Evolutionary conservation across 2,797 vertebrate genomes (phyloP).

Genomic region (Sebastes diploproa): DNA sequence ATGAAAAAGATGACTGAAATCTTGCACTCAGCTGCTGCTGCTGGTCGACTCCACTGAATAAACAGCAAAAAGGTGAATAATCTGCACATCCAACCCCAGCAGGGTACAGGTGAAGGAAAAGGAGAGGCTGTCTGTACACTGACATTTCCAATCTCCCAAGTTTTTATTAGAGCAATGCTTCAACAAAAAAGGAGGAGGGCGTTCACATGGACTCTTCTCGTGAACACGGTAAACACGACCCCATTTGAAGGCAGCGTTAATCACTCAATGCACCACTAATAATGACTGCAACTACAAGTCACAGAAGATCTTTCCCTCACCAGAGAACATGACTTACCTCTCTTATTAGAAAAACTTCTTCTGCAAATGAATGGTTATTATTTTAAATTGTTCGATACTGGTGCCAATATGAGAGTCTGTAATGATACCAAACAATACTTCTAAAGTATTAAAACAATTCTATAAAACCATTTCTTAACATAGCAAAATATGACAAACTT

Average conservation of each 20-base stretch:
- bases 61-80: background rate
- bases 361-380: too few species aligned
- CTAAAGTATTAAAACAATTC: too few species aligned
- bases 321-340: background rate
- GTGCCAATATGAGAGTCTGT: too few species aligned
- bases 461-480: too few species aligned
- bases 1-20: background rate
- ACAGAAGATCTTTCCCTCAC: background rate
- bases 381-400: too few species aligned
- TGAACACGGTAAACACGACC: too few species aligned
- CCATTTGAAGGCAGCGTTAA: background rate
- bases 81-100: background rate
- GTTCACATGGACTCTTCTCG: too few species aligned
- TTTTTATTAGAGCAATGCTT: background rate
- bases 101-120: background rate
- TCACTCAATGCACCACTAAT: background rate
- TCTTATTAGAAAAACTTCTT: background rate
- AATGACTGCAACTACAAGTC: background rate
- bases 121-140: background rate
- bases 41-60: background rate
- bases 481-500: rapidly evolving
- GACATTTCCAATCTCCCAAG: background rate
- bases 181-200: background rate
- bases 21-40: background rate
- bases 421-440: too few species aligned